Conservation (phyloP, 2,113 vertebrate species). For the Sus scrofa region DNA sequence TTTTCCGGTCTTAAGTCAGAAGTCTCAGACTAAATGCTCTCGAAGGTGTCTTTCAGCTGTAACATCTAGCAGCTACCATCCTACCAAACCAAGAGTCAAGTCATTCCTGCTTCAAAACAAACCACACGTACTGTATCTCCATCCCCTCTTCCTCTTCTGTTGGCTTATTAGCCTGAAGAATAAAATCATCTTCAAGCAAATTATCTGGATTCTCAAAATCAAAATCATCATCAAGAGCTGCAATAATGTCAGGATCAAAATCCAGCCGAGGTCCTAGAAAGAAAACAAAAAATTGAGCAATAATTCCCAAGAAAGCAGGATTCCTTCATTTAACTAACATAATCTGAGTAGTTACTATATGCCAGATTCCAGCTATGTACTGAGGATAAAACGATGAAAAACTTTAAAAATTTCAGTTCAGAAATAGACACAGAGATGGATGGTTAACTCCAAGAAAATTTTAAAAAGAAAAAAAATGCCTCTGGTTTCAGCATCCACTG, state of each 20-base stretch:
- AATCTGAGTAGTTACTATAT: not conserved
- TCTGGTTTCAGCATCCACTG: not conserved
- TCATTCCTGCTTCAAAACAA: not conserved
- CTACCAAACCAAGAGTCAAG: not conserved
- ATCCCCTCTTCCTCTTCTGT: conserved; percentile 17
- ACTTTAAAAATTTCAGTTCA: not conserved
- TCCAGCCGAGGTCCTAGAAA: conserved; percentile 94
- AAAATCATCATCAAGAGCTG: conserved; percentile 98
- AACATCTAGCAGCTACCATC: not conserved
- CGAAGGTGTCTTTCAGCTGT: not conserved
- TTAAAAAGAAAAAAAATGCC: not conserved
- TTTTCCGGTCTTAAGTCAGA: not conserved
- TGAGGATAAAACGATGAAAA: conserved; percentile 32
- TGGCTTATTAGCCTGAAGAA: conserved; percentile 91
- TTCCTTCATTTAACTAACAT: not conserved
- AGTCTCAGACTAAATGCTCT: not conserved
- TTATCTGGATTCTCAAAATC: conserved; percentile 96
- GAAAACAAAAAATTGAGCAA: not conserved
- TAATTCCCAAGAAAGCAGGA: not conserved
- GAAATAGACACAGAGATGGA: not conserved
- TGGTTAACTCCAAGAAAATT: not conserved
- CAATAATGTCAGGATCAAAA: conserved; percentile 98
- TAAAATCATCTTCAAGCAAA: conserved; percentile 96
- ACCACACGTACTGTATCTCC: conserved; percentile 77
- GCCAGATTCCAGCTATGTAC: not conserved